Evolutionary conservation across 2,797 vertebrate species (phyloP).

Genomic region (Smutsia gigantea): DNA sequence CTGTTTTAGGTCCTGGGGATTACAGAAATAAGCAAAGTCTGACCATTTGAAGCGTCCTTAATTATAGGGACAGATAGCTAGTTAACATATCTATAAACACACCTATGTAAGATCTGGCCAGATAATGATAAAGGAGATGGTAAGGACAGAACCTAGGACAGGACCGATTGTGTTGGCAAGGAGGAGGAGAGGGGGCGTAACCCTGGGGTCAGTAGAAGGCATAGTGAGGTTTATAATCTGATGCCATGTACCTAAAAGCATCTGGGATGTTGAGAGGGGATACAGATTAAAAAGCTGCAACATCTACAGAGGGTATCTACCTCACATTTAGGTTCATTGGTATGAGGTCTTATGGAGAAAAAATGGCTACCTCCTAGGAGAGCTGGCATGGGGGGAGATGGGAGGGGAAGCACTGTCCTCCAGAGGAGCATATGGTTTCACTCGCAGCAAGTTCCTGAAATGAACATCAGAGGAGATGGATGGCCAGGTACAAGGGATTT

Average conservation of each 20-base stretch:
- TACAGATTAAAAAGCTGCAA: not conserved
- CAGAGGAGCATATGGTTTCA: not conserved
- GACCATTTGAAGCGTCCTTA: not conserved
- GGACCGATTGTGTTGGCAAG: not conserved
- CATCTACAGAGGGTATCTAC: not conserved
- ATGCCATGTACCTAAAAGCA: not conserved
- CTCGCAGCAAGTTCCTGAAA: not conserved
- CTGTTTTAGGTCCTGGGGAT: not conserved
- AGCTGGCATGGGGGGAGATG: not conserved
- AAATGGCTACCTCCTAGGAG: not conserved
- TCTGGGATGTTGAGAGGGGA: not conserved
- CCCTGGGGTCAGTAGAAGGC: not conserved
- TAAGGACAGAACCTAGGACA: not conserved
- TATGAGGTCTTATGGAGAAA: not conserved
- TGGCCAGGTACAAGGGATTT: not conserved
- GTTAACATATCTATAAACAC: not conserved
- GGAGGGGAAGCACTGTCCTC: not conserved
- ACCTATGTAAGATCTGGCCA: not conserved
- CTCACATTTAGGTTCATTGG: not conserved
- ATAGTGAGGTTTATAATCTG: no score
- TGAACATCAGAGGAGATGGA: not conserved
- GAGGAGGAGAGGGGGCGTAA: not conserved
- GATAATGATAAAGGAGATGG: not conserved
- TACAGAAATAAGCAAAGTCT: conserved; percentile 8
- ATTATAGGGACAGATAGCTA: not conserved